Conservation (phyloP, 1,140 invertebrate genomes). For the Acyrthosiphon pisum region DNA sequence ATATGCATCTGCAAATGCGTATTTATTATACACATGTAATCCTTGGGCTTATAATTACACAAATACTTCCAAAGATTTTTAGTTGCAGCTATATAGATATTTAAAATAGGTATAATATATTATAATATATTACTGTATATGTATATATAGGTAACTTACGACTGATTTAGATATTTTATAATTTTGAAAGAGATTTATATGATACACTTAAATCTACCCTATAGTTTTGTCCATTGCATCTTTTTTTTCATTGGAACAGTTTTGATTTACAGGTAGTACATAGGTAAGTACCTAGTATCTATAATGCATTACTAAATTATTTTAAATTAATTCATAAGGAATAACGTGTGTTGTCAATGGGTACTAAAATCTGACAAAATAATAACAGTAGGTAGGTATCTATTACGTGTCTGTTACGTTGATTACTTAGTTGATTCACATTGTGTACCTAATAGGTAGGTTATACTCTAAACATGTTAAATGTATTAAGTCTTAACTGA, state of each 20-base stretch:
- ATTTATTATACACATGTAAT: constrained; percentile 29
- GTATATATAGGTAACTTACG: neutral
- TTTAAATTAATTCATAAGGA: neutral
- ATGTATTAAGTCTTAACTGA: neutral
- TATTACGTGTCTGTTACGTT: neutral
- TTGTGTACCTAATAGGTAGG: neutral
- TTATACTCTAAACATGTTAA: neutral
- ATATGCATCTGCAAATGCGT: neutral
- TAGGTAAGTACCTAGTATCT: neutral
- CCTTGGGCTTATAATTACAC: constrained; percentile 30
- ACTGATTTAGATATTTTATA: neutral
- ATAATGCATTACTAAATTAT: neutral
- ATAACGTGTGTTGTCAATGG: no score
- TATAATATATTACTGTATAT: neutral
- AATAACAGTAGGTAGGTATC: neutral
- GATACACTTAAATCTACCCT: neutral
- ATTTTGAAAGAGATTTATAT: neutral
- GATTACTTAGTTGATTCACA: neutral
- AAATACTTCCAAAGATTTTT: constrained; percentile 47
- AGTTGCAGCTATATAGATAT: neutral
- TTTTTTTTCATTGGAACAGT: neutral
- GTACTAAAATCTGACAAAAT: neutral
- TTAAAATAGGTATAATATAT: neutral
- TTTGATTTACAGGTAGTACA: neutral
- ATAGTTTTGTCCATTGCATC: neutral